Evolutionary conservation across 2,888 invertebrate species (phyloP).

Genomic region (Glaucopsyche alexis): DNA sequence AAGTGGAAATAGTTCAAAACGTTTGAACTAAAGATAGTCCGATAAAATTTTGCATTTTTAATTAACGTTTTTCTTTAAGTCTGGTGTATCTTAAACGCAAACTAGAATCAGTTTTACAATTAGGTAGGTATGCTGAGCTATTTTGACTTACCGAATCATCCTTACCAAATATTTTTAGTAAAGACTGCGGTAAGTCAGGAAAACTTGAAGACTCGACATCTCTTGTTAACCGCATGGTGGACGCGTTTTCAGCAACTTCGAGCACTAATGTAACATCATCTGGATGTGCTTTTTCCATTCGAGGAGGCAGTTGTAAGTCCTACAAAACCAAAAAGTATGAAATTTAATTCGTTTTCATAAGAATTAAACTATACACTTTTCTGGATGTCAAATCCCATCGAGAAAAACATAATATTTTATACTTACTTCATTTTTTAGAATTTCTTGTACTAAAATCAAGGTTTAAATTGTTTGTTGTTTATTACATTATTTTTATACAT

Average conservation of each 20-base stretch:
- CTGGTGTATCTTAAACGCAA: not conserved
- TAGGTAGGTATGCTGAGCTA: not conserved
- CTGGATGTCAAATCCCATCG: not conserved
- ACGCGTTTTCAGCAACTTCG: constrained; percentile 46
- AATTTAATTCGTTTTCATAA: not conserved
- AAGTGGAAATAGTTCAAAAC: not conserved
- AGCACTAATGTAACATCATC: constrained; percentile 44
- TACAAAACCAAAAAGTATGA: constrained; percentile 28
- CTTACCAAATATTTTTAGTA: constrained; percentile 43
- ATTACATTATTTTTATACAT: not conserved
- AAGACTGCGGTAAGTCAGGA: constrained; percentile 44
- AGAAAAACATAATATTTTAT: no score
- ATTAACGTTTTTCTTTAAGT: not conserved
- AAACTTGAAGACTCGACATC: constrained; percentile 43
- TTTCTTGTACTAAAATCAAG: not conserved
- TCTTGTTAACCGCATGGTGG: constrained; percentile 44
- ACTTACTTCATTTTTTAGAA: no score
- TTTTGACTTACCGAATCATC: constrained; percentile 43
- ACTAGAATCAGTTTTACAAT: not conserved
- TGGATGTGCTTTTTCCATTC: constrained; percentile 43
- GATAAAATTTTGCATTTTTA: not conserved
- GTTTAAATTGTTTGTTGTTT: not conserved
- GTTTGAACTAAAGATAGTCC: no score
- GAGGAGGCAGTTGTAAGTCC: constrained; percentile 33
- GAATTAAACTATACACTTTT: not conserved